Evolutionary conservation across 2,888 invertebrate genomes (phyloP).

Genomic region (Drosophila villosipedis): DNA sequence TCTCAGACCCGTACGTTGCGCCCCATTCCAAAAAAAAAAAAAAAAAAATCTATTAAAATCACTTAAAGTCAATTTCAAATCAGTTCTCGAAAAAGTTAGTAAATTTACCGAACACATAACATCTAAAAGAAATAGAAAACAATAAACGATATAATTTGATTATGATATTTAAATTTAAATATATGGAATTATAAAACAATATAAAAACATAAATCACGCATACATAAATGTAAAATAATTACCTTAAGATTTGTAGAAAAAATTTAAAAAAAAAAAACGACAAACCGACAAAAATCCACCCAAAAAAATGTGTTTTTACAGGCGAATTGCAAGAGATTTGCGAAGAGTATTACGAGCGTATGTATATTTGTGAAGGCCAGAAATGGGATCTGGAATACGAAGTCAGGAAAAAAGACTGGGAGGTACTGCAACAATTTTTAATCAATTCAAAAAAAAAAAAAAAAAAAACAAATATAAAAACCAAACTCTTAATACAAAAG

Average conservation of each 20-base stretch:
- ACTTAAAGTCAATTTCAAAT: constrained; percentile 48
- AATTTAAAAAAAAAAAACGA: constrained; percentile 25
- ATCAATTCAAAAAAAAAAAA: constrained; percentile 59
- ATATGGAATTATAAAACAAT: constrained; percentile 25
- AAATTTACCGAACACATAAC: constrained; percentile 78
- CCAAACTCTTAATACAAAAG: constrained; percentile 67
- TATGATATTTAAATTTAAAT: constrained; percentile 26
- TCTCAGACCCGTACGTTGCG: constrained; percentile 51
- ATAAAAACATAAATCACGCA: constrained; percentile 32
- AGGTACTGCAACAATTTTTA: constrained; percentile 90
- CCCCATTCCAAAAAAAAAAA: constrained; percentile 47
- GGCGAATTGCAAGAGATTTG: constrained; percentile 94
- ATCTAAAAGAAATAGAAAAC: constrained; percentile 59
- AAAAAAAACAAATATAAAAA: constrained; percentile 37
- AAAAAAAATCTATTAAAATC: constrained; percentile 27
- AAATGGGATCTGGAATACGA: constrained; percentile 99
- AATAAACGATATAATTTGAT: constrained; percentile 31
- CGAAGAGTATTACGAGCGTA: constrained; percentile 98
- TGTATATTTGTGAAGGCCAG: constrained; percentile 99
- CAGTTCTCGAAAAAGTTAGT: constrained; percentile 41
- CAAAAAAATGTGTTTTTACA: constrained; percentile 77
- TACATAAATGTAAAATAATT: constrained; percentile 44
- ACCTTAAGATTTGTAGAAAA: constrained; percentile 41
- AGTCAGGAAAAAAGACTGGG: constrained; percentile 99
- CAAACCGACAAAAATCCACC: constrained; percentile 30